These are phyloP conservation scores for Ctenopoma kingsleyae DNA, from an alignment of 2,797 vertebrate genomes.

Conservation along the genomic window DNA sequence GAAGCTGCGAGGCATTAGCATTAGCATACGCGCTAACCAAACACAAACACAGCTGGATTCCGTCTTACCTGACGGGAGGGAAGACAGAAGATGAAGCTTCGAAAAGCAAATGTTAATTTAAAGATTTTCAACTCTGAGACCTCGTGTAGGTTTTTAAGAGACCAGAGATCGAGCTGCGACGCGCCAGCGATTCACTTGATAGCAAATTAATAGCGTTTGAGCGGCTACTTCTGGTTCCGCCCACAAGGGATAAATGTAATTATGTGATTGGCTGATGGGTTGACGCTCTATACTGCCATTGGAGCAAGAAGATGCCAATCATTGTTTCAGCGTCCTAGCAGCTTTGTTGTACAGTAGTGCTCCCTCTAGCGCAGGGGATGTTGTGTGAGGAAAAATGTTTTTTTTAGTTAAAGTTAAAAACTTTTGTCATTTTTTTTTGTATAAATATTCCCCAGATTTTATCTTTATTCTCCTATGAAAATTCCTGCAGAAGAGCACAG, in stretches of 20 bases:
- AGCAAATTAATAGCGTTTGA: neutral
- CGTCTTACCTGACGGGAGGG: constrained; percentile 39
- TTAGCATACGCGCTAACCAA: constrained; percentile 50
- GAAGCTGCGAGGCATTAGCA: constrained; percentile 12
- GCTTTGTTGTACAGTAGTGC: neutral
- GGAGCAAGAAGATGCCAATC: neutral
- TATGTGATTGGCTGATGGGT: constrained; percentile 30
- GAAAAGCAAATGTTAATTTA: neutral
- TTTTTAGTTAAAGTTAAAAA: no score
- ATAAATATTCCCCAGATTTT: no score
- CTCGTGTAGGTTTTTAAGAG: neutral
- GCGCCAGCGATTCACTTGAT: neutral
- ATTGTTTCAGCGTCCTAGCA: neutral
- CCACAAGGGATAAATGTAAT: neutral
- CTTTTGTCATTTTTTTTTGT: no score
- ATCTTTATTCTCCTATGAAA: no score
- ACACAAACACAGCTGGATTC: neutral
- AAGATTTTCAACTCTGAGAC: neutral
- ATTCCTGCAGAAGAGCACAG: no score
- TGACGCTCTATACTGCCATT: neutral
- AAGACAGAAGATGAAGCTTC: neutral
- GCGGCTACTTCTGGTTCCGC: constrained; percentile 1
- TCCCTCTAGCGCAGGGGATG: constrained; percentile 27
- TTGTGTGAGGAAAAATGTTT: neutral
- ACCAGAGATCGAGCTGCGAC: accelerated